These are phyloP conservation scores for Ostrea edulis DNA, from an alignment of 1,140 invertebrate genomes.

Conservation along the genomic window DNA sequence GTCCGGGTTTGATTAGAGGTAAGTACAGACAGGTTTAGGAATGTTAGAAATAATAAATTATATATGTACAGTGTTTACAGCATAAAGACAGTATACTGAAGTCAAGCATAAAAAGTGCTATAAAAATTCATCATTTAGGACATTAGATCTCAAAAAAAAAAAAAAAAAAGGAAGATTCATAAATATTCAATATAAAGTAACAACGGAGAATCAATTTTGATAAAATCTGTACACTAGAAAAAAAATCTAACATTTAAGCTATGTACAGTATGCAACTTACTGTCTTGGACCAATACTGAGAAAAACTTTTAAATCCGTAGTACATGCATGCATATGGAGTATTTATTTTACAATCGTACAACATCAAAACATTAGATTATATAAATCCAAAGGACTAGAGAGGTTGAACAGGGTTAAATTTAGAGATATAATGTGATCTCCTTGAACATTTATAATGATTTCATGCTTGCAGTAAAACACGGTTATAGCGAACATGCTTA, in stretches of 20 bases:
- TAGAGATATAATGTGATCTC: not conserved
- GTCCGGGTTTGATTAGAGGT: not conserved
- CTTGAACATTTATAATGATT: not conserved
- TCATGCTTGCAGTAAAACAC: not conserved
- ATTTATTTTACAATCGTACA: not conserved
- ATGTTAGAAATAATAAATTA: not conserved
- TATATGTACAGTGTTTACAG: not conserved
- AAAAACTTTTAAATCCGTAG: not conserved
- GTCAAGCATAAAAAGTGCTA: not conserved
- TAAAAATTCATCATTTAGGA: not conserved
- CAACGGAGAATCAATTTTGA: not conserved
- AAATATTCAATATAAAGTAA: slow-evolving; percentile 12
- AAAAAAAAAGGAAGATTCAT: not conserved
- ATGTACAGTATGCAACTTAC: not conserved
- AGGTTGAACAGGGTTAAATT: not conserved
- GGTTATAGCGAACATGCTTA: no score
- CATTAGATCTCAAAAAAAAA: not conserved
- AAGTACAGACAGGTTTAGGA: not conserved
- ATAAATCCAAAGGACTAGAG: not conserved
- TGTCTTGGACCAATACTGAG: not conserved
- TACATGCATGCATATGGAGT: not conserved
- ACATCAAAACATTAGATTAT: slow-evolving; percentile 6
- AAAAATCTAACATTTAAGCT: not conserved
- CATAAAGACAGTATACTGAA: not conserved
- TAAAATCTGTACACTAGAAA: slow-evolving; percentile 31